Evolutionary conservation across 2,888 invertebrate genomes (phyloP), one percentile per base, ranked within the genome.

Genomic region (Dryadula phaetusa): DNA sequence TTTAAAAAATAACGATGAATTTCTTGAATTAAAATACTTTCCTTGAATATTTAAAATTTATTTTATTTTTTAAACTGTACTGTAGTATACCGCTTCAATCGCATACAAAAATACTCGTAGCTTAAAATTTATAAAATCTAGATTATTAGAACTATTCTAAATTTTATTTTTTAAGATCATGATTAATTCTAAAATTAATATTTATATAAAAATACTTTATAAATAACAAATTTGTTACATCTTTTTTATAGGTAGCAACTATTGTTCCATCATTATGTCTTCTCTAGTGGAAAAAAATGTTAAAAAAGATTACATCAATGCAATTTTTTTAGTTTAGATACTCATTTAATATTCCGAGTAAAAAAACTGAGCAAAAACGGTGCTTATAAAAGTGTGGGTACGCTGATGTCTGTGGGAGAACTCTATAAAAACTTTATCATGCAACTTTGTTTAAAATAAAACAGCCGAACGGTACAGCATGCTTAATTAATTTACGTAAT

Each of bases 391-490:
- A 54, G 54, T 54, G 20, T 34, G 37, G n/a, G 20, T 28, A 25
- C 16, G 52, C 52, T 52, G 52, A 16, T 16, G 52, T 52, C 52
- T 52, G 25, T 28, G 28, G 49, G 8, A 28, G 52, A 52, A 49
- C 25, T 25, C 25, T 25, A 49, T 25, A 49, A 49, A 52, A 52
- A 52, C 28, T 52, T 28, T 1, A 52, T 22, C 49, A n/a, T 1
- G 25, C 49, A 49, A 49, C 49, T 52, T 52, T 52, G 28, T 28
- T 28, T 52, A 52, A 52, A 28, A 52, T 28, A 16, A 52, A 52
- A 52, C n/a, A 28, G 16, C 4, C 1, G 16, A 28, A 28, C 22
- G 47, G 5, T 47, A 47, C 28, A 52, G 28, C n/a, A 52, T 28
- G 52, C 28, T n/a, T 28, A 52, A 52, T 52, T 52, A 52, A 52